Percentiles rank a stretch among this genome's conserved stretches.
Conservation (phyloP, 1,140 invertebrate genomes). For the Argopecten irradians region DNA sequence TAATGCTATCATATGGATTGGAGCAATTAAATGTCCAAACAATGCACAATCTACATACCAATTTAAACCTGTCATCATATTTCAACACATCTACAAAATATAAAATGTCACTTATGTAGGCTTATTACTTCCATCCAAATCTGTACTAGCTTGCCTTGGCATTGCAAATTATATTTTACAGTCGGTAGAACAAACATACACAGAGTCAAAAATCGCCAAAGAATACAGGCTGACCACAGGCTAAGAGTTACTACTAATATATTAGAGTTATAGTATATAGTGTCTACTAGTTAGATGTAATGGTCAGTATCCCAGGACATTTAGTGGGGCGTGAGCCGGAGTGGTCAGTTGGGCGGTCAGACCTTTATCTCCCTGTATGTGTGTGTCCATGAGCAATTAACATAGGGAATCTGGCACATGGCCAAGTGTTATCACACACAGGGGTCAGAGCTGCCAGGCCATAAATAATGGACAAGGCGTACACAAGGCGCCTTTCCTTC, state of each 20-base stretch:
- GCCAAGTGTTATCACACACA: not conserved
- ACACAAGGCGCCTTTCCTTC: not conserved
- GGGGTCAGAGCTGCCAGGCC: not conserved
- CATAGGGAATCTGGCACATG: not conserved
- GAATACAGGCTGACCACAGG: not conserved
- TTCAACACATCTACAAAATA: not conserved
- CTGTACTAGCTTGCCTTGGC: not conserved
- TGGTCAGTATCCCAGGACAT: not conserved
- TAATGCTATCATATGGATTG: not conserved
- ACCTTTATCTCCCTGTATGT: not conserved
- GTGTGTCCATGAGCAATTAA: slow-evolving; percentile 7
- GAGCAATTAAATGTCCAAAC: not conserved
- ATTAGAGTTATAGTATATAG: not conserved
- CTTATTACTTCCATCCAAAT: not conserved
- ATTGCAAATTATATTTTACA: not conserved
- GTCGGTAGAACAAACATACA: not conserved
- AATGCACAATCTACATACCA: not conserved
- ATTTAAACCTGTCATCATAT: not conserved
- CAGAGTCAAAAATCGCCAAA: not conserved
- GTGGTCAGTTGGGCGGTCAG: not conserved
- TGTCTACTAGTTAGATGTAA: not conserved
- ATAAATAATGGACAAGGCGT: not conserved
- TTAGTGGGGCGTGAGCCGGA: not conserved
- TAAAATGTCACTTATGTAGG: not conserved
- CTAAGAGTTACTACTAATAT: too few species aligned